phyloP scores from a whole-genome alignment of 2,797 vertebrate species.

The Rousettus madagascariensis region DNA sequence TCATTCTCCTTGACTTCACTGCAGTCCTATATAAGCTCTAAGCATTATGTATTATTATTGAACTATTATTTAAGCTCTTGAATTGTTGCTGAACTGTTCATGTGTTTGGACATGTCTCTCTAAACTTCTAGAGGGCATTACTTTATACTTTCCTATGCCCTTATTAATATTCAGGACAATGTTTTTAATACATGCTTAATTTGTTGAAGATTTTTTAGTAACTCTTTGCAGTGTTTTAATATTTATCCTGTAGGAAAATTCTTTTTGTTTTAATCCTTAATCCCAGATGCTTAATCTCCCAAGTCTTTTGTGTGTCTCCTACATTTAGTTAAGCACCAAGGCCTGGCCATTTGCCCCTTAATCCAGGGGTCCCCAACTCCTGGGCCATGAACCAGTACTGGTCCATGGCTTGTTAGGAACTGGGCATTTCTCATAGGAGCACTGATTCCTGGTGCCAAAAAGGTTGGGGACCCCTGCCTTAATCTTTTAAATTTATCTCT shows the following conservation, averaged over 20 bases:
- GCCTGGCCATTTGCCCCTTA: background rate
- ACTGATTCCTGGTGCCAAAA: too few relatives aligned
- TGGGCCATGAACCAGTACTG: too few relatives aligned
- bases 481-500: background rate
- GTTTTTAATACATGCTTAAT: background rate
- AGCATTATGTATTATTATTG: background rate
- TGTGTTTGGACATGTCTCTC: slow-evolving; percentile 1
- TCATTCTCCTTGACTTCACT: background rate
- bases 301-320: background rate
- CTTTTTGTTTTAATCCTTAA: background rate
- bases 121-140: background rate
- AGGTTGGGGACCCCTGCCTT: background rate
- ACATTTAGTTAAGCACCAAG: background rate
- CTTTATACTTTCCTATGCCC: background rate
- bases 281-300: background rate
- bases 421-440: too few relatives aligned
- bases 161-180: background rate
- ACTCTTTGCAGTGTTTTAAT: background rate
- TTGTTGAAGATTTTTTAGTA: background rate
- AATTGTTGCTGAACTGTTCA: background rate
- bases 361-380: background rate
- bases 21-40: background rate
- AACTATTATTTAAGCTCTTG: background rate
- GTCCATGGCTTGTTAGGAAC: too few relatives aligned
- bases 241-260: background rate